These are phyloP conservation scores for Himalopsyche anomala DNA, from an alignment of 2,888 invertebrate species.

Conservation along the genomic window DNA sequence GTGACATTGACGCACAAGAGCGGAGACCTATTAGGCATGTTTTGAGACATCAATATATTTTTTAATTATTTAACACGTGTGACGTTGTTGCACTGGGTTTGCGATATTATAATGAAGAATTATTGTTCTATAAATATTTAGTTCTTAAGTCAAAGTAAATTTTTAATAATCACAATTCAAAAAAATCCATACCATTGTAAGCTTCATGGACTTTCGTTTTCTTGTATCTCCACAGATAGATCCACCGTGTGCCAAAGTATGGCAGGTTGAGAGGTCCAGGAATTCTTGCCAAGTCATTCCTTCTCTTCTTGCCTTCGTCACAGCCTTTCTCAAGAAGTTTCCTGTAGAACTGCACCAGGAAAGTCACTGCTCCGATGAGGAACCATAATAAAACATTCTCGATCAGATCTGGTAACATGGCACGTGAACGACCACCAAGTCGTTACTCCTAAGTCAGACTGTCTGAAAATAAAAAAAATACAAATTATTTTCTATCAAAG, in stretches of 20 bases:
- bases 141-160: too few species aligned
- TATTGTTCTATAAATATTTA: too few species aligned
- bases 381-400: slow-evolving; percentile 63
- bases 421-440: background rate
- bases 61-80: too few species aligned
- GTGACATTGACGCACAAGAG: too few species aligned
- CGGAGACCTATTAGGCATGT: too few species aligned
- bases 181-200: slow-evolving; percentile 79
- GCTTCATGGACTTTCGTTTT: slow-evolving; percentile 87
- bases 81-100: too few species aligned
- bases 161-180: background rate
- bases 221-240: slow-evolving; percentile 83
- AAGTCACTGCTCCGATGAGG: slow-evolving; percentile 66
- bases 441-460: background rate
- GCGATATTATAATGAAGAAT: too few species aligned
- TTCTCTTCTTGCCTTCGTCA: slow-evolving; percentile 39
- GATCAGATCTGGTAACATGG: slow-evolving; percentile 23
- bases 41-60: too few species aligned
- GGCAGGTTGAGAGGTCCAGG: slow-evolving; percentile 87
- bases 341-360: slow-evolving; percentile 54
- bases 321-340: slow-evolving; percentile 52
- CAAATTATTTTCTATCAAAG: too few species aligned
- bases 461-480: too few species aligned
- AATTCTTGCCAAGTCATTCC: slow-evolving; percentile 71
- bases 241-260: slow-evolving; percentile 88